Conservation (phyloP, 2,888 invertebrate species). For the Drosophila paracracens region DNA sequence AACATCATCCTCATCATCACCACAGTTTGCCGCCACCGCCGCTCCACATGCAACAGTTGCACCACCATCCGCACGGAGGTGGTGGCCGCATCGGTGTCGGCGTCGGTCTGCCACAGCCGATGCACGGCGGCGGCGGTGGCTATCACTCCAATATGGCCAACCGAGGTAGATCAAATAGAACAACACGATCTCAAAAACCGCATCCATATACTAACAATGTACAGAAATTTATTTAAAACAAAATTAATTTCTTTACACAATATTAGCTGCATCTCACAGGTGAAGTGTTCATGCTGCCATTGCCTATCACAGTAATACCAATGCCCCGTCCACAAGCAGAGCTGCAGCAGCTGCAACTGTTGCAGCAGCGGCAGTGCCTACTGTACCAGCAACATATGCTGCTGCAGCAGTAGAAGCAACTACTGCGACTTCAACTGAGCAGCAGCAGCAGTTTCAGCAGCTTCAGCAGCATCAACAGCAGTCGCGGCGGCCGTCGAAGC, state of each 20-base stretch:
- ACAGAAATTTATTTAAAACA: conserved; percentile 83
- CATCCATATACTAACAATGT: conserved; percentile 84
- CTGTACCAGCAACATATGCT: conserved; percentile 10
- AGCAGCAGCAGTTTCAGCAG: conserved; percentile 9
- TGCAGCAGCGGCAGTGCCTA: conserved; percentile 19
- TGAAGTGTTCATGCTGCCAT: conserved; percentile 78
- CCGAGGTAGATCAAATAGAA: conserved; percentile 85
- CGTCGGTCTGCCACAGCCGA: conserved; percentile 54
- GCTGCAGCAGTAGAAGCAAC: conserved; percentile 22
- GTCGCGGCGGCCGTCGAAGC: conserved; percentile 11
- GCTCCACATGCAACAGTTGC: conserved; percentile 70
- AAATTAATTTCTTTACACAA: conserved; percentile 79
- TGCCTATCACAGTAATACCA: conserved; percentile 65
- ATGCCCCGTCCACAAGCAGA: conserved; percentile 44
- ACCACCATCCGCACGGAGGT: conserved; percentile 54
- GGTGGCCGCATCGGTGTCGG: conserved; percentile 50
- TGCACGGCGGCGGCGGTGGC: conserved; percentile 57
- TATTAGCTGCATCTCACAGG: conserved; percentile 77
- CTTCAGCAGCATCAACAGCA: conserved; percentile 5
- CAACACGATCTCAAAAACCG: conserved; percentile 85
- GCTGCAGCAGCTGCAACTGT: conserved; percentile 20
- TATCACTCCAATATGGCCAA: conserved; percentile 84
- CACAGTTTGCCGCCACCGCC: conserved; percentile 66
- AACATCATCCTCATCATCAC: conserved; percentile 43
- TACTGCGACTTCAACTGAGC: conserved; percentile 14